Evolutionary conservation across 2,113 vertebrate genomes (phyloP), one percentile per base, ranked within the genome.

Genomic region (Pseudorasbora parva): DNA sequence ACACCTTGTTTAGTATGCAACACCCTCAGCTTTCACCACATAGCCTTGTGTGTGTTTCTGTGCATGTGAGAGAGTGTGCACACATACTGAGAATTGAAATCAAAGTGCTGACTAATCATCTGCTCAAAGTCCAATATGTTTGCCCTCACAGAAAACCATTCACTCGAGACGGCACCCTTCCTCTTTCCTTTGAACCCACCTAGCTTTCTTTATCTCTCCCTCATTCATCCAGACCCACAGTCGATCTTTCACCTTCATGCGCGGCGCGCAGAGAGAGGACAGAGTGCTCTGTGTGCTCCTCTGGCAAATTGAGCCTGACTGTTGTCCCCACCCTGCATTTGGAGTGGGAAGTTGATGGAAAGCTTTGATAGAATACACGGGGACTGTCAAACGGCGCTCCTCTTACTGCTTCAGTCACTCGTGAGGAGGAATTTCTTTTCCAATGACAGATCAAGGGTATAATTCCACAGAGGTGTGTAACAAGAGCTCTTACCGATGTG

Each of bases 291-390:
- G 89, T 90, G 85, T 66, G 23, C 54, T 71, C 77, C 37, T 86
- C 88, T 89, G 87, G 85, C 85, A 92, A 91, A 91, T 89, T 84
- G 84, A 90, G 88, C 88, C 51, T 88, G 89, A 93, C 89, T 91
- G 91, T 91, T 66, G 87, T 84, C 59, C 43, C 76, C 76, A 75
- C 76, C 74, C 72, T 49, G 33, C 79, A 84, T 73, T 23, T 64
- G 83, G 82, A 76, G 85, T 73, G 57, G 85, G 74, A 74, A 74
- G 71, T 84, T 90, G 92, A 91, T 89, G 88, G 82, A 90, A 91
- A 82, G 86, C 75, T 5, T 62, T 91, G 90, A 92, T 89, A 89
- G 90, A 87, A 92, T 88, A 83, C 88, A 88, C 81, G 37, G 83
- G 86, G 85, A 86, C 84, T 85, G 83, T 90, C 82, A 91, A 88